phyloP scores from a whole-genome alignment of 2,797 vertebrate genomes.

The Peromyscus eremicus region DNA sequence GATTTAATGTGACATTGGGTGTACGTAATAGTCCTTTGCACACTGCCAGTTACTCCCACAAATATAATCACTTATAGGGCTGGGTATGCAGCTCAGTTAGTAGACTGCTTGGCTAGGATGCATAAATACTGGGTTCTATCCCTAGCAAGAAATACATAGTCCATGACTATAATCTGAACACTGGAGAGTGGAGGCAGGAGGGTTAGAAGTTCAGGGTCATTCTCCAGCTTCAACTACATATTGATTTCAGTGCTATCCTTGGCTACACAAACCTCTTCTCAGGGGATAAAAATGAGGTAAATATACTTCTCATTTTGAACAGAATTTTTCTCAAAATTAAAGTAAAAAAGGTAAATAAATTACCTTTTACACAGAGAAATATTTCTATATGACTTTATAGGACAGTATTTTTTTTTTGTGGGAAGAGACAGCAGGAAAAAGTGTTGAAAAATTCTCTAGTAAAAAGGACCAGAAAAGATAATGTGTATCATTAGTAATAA shows the following conservation, averaged over 20 bases:
- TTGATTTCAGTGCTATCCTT: not conserved
- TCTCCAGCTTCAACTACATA: not conserved
- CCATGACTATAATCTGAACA: not conserved
- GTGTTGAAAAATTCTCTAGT: not conserved
- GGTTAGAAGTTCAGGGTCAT: not conserved
- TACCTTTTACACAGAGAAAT: not conserved
- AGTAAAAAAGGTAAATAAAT: not conserved
- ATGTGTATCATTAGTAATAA: not conserved
- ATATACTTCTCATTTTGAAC: not conserved
- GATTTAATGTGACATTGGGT: not conserved
- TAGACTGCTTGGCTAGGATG: not conserved
- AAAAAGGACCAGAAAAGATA: not conserved
- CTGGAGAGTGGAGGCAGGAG: not conserved
- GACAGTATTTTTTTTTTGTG: not conserved
- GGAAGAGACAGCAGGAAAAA: not conserved
- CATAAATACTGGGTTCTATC: not conserved
- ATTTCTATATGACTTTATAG: not conserved
- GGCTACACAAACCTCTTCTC: not conserved
- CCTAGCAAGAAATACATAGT: not conserved
- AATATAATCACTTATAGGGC: not conserved
- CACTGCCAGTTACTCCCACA: not conserved
- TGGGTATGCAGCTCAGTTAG: not conserved
- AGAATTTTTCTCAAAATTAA: not conserved
- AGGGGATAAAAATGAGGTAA: too few relatives aligned
- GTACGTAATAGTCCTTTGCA: not conserved